Base-by-base conservation (phyloP, 2,888 invertebrate genomes). In the Hirtodrosophila cameraria region DNA sequence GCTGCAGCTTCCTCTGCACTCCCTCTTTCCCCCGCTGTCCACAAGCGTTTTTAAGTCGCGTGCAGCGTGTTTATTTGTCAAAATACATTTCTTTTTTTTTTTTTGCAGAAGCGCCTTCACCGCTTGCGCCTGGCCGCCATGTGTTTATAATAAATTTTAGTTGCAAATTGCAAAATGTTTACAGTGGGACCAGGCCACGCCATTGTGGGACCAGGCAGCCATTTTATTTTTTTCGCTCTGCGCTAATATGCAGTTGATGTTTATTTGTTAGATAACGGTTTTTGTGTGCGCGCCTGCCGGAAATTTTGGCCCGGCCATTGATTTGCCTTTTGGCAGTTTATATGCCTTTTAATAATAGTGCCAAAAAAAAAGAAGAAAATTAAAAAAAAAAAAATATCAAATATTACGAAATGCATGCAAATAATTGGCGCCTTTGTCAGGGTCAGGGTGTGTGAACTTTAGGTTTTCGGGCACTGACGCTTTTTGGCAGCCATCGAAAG, bases 1-100 rank as follows among this genome's bases (percentile, higher is more conserved):
- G n/a, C n/a, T n/a, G n/a, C n/a, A n/a, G n/a, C n/a, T n/a, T n/a
- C n/a, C n/a, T n/a, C n/a, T n/a, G 1, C 31, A 11, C 13, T 13
- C 4, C 11, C 31, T 11, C 23, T 12, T 23, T 8, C 11, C 35
- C 3, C 9, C 5, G 4, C 38, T 27, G 35, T n/a, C 31, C 6
- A 20, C 36, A 33, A 27, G 9, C 28, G 35, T 43, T 64, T 33
- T 48, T 31, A 63, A 80, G 81, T 82, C 81, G 85, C 81, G 81
- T 82, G 81, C 86, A 86, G 61, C 75, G 64, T 86, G 86, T 81
- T 86, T 86, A 82, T 81, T 82, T 82, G 85, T 80, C 78, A 86
- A 81, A 81, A 81, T n/a, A n/a, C 61, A 83, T 75, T 70, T 23
- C 5, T 20, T 20, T 20, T 20, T 20, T 49, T 38, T 53, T 52